Percentiles rank a stretch among this genome's conserved stretches.
phyloP scores from a whole-genome alignment of 2,797 vertebrate genomes.

The Natrix natrix region DNA sequence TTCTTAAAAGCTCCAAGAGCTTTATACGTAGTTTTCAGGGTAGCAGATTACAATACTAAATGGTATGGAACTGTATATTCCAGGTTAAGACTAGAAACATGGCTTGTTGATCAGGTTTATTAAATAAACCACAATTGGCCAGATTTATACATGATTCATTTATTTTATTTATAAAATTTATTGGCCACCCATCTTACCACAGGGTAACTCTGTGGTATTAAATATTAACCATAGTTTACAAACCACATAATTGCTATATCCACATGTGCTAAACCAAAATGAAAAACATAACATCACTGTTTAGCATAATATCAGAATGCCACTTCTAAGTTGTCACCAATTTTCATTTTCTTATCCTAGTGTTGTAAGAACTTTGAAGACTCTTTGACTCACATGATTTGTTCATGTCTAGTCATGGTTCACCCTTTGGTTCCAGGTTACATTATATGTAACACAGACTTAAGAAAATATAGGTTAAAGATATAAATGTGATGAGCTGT shows the following conservation, averaged over 20 bases:
- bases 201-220: background rate
- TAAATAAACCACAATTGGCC: too few species aligned
- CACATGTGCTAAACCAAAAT: background rate
- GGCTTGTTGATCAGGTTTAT: background rate
- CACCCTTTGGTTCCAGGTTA: background rate
- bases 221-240: background rate
- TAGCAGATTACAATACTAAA: background rate
- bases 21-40: background rate
- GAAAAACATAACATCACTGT: background rate
- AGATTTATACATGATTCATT: background rate
- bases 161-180: too few species aligned
- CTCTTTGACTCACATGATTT: background rate
- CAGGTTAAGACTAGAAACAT: background rate
- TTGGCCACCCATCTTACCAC: too few species aligned
- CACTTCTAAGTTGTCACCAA: background rate
- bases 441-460: background rate
- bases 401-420: background rate
- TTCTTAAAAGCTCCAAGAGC: background rate
- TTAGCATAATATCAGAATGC: background rate
- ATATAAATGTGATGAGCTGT: background rate
- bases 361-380: background rate
- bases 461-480: background rate
- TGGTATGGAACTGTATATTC: background rate
- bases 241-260: background rate
- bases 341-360: background rate